Percentiles rank a stretch among this genome's conserved stretches.
Evolutionary conservation across 2,888 invertebrate genomes (phyloP).

Genomic region (Morpho deidamia): DNA sequence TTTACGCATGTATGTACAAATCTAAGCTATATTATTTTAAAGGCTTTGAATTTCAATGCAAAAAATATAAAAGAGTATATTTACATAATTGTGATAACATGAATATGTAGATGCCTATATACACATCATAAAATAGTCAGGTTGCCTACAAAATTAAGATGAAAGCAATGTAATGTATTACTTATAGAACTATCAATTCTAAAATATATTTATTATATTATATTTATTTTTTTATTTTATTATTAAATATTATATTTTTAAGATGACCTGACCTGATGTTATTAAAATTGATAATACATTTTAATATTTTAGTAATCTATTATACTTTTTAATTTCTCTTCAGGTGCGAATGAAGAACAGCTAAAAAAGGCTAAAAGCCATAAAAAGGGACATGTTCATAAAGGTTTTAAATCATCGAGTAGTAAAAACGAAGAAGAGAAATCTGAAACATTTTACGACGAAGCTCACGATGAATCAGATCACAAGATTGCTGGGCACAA

Average conservation of each 20-base stretch:
- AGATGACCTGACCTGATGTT: not conserved
- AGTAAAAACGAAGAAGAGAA: conserved; percentile 83
- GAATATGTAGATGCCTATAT: no score
- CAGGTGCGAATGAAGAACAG: conserved; percentile 75
- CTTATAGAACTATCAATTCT: not conserved
- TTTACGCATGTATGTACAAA: no score
- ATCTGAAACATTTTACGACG: conserved; percentile 81
- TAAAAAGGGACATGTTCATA: conserved; percentile 81
- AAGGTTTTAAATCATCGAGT: conserved; percentile 82
- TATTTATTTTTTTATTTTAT: no score
- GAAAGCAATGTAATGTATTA: no score
- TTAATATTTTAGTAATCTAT: not conserved
- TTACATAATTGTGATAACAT: no score
- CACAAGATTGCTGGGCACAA: conserved; percentile 77
- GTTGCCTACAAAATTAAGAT: no score
- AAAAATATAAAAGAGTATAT: no score
- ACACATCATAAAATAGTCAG: no score
- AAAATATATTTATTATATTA: no score
- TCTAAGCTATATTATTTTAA: no score
- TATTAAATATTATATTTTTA: no score
- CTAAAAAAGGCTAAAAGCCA: conserved; percentile 77
- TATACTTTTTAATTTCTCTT: conserved; percentile 13
- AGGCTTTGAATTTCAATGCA: no score
- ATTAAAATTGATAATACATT: not conserved
- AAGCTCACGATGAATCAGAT: conserved; percentile 81